These are phyloP conservation scores for Eumeta japonica DNA, from an alignment of 1,140 invertebrate genomes.

Conservation along the genomic window DNA sequence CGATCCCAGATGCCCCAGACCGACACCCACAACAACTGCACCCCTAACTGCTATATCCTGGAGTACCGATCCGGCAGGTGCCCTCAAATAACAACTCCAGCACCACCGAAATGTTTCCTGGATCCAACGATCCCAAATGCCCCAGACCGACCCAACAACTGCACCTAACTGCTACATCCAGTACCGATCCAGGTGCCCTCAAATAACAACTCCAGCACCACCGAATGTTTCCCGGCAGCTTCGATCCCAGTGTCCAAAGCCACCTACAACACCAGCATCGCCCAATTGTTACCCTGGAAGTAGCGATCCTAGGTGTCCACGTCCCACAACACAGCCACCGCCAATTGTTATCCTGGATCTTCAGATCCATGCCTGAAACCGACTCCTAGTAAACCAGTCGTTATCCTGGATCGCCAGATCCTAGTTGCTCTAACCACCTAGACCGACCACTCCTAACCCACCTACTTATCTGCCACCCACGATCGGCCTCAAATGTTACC, in stretches of 20 bases:
- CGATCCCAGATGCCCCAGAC: slow-evolving; percentile 21
- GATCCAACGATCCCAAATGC: slow-evolving; percentile 46
- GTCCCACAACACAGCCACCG: slow-evolving; percentile 12
- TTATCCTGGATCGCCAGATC: slow-evolving; percentile 24
- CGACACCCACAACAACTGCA: no score
- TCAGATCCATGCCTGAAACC: slow-evolving; percentile 12
- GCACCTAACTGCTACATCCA: slow-evolving; percentile 25
- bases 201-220: slow-evolving; percentile 15
- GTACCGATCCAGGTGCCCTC: slow-evolving; percentile 40
- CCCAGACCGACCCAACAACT: slow-evolving; percentile 19
- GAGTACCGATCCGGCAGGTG: no score
- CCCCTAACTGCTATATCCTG: no score
- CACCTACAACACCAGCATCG: slow-evolving; percentile 14
- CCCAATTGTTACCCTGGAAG: slow-evolving; percentile 25
- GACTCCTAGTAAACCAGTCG: slow-evolving; percentile 13
- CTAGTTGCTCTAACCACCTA: slow-evolving; percentile 37
- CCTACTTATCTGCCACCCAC: no score
- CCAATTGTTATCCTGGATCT: slow-evolving; percentile 15
- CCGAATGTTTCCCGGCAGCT: slow-evolving; percentile 36
- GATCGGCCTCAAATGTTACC: slow-evolving; percentile 28
- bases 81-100: no score
- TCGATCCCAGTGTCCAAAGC: slow-evolving; percentile 39
- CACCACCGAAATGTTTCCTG: slow-evolving; percentile 19
- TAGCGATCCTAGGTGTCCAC: slow-evolving; percentile 22
- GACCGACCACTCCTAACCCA: slow-evolving; percentile 26